phyloP scores from a whole-genome alignment of 30 jellyfish, hydroid and myxozoan species.

The Nemopilema nomurai region DNA sequence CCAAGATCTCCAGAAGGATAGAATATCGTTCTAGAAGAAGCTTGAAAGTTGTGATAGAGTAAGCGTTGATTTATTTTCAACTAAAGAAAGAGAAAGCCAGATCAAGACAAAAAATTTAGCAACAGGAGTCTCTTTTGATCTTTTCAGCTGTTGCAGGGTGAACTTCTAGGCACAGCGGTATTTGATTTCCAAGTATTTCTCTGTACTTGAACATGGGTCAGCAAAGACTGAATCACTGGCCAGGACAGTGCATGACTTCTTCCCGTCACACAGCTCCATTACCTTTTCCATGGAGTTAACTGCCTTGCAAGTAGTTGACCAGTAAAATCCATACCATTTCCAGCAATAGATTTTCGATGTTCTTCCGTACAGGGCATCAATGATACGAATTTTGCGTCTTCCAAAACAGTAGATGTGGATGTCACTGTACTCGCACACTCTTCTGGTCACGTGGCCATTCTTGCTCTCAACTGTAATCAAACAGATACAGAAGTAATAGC shows the following conservation, averaged over 20 bases:
- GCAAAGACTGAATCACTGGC: constrained; percentile 41
- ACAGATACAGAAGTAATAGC: neutral
- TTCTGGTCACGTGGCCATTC: neutral
- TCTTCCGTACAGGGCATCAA: constrained; percentile 25
- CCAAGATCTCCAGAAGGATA: too few relatives aligned
- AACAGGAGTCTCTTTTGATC: neutral
- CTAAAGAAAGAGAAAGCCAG: too few relatives aligned
- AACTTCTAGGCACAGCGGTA: constrained; percentile 10
- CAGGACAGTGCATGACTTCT: constrained; percentile 1
- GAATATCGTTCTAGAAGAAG: too few relatives aligned
- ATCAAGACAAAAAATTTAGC: too few relatives aligned
- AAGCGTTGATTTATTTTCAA: too few relatives aligned
- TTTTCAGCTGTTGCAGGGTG: neutral
- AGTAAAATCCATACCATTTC: neutral
- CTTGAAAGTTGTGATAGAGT: too few relatives aligned
- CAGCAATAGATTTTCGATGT: neutral
- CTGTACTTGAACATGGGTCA: constrained; percentile 33
- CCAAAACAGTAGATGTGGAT: constrained; percentile 2
- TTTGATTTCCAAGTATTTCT: constrained; percentile 43
- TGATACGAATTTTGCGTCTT: neutral
- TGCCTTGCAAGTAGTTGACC: constrained; percentile 37
- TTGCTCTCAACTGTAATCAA: neutral
- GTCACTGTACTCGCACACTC: constrained; percentile 9
- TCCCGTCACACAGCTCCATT: constrained; percentile 30
- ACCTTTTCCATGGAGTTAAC: constrained; percentile 10